Percentiles rank a stretch among this genome's conserved stretches.
phyloP scores from a whole-genome alignment of 2,888 invertebrate species.

The Pristionchus entomophagus region DNA sequence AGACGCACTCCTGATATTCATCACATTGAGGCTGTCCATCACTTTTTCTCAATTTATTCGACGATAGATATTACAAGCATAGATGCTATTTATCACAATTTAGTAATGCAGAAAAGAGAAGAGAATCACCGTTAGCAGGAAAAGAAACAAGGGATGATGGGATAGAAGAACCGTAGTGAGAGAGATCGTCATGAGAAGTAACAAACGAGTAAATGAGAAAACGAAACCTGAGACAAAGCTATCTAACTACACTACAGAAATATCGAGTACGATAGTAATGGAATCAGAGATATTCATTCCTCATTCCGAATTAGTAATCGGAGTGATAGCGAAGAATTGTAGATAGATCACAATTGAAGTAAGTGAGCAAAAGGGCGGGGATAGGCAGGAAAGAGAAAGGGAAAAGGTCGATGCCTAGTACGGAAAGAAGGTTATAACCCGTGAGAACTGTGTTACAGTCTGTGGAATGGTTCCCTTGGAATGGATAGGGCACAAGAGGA shows the following conservation, averaged over 20 bases:
- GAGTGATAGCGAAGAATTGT: constrained; percentile 38
- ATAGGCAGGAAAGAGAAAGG: constrained; percentile 19
- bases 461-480: constrained; percentile 11
- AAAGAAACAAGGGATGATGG: constrained; percentile 40
- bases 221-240: constrained; percentile 23
- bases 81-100: constrained; percentile 39
- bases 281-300: constrained; percentile 36
- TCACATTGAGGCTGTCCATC: too few relatives aligned
- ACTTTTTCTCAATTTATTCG: too few relatives aligned
- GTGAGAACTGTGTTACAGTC: background rate
- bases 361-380: constrained; percentile 11
- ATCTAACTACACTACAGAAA: background rate
- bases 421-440: background rate
- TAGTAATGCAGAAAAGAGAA: background rate
- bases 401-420: constrained; percentile 15
- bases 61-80: background rate
- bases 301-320: constrained; percentile 38
- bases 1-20: background rate
- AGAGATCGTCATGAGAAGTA: constrained; percentile 36
- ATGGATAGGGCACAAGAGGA: background rate
- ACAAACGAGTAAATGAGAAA: constrained; percentile 33
- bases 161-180: background rate
- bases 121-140: background rate
- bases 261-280: background rate
- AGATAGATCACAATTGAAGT: constrained; percentile 17